These are phyloP conservation scores for Epinotia bilunana DNA, from an alignment of 2,888 invertebrate species.

Conservation along the genomic window DNA sequence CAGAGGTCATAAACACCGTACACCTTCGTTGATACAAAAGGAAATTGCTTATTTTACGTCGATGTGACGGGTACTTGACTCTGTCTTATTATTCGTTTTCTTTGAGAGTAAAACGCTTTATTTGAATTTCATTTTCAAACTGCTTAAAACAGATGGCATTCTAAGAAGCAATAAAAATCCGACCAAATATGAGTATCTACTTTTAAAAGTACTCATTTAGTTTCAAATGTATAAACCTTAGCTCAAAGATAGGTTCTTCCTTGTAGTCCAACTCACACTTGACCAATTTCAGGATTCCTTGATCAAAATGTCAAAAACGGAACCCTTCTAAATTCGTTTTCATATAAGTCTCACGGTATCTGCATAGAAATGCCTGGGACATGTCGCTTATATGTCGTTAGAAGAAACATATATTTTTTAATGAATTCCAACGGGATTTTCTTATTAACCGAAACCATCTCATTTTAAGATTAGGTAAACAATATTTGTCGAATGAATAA, in stretches of 20 bases:
- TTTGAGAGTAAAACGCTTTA: constrained; percentile 74
- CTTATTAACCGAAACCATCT: too few species aligned
- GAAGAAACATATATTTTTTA: not conserved
- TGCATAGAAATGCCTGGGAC: too few species aligned
- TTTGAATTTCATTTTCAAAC: constrained; percentile 55
- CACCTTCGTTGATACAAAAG: constrained; percentile 80
- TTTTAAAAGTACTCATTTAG: not conserved
- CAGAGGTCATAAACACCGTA: constrained; percentile 73
- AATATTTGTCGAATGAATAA: not conserved
- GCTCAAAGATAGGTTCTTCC: not conserved
- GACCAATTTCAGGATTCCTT: too few species aligned
- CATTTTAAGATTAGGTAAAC: not conserved
- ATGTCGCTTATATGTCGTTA: too few species aligned
- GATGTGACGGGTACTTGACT: constrained; percentile 68
- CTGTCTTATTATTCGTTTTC: constrained; percentile 68
- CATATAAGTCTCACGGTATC: not conserved
- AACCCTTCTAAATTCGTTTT: not conserved
- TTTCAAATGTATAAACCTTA: too few species aligned
- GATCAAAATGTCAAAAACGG: not conserved
- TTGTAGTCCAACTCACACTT: not conserved
- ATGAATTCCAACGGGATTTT: not conserved
- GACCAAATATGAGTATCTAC: not conserved
- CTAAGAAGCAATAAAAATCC: constrained; percentile 13
- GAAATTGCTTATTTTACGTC: constrained; percentile 83
- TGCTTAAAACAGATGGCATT: constrained; percentile 25